phyloP scores from a whole-genome alignment of 2,797 vertebrate genomes.

The Pitangus sulphuratus region DNA sequence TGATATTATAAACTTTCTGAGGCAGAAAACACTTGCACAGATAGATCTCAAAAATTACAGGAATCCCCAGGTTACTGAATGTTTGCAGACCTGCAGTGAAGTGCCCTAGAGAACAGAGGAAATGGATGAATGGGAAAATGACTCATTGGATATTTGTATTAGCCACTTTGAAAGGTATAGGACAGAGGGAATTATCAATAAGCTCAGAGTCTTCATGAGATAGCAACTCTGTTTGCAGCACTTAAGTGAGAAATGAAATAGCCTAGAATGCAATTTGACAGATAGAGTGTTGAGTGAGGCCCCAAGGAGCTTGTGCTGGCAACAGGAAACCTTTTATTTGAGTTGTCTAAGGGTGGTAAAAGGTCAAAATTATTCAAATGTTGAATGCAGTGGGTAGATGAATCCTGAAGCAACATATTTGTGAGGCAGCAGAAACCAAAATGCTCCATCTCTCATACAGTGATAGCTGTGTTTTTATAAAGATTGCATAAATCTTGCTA shows the following conservation, averaged over 20 bases:
- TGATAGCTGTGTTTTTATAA: constrained; percentile 16
- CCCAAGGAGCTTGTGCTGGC: constrained; percentile 35
- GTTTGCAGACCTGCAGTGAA: background rate
- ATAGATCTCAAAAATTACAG: background rate
- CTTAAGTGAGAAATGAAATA: background rate
- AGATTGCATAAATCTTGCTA: constrained; percentile 36
- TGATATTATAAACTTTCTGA: background rate
- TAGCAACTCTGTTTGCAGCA: constrained; percentile 29
- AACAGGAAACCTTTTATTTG: constrained; percentile 49
- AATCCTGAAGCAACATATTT: constrained; percentile 37
- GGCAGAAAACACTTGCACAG: background rate
- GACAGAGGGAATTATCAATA: constrained; percentile 44
- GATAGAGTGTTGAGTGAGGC: constrained; percentile 10
- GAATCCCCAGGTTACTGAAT: background rate
- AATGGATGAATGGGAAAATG: background rate
- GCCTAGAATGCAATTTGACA: constrained; percentile 29
- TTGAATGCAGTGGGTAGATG: constrained; percentile 1
- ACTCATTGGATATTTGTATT: constrained; percentile 28
- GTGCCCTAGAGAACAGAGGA: background rate
- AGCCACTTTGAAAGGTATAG: constrained; percentile 40
- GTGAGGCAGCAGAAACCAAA: constrained; percentile 49
- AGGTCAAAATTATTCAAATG: constrained; percentile 70
- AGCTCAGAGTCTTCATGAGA: constrained; percentile 18
- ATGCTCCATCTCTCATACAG: background rate
- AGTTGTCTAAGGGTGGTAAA: constrained; percentile 47